These are phyloP conservation scores for Bombus breviceps DNA, from an alignment of 1,140 invertebrate species.

Conservation along the genomic window DNA sequence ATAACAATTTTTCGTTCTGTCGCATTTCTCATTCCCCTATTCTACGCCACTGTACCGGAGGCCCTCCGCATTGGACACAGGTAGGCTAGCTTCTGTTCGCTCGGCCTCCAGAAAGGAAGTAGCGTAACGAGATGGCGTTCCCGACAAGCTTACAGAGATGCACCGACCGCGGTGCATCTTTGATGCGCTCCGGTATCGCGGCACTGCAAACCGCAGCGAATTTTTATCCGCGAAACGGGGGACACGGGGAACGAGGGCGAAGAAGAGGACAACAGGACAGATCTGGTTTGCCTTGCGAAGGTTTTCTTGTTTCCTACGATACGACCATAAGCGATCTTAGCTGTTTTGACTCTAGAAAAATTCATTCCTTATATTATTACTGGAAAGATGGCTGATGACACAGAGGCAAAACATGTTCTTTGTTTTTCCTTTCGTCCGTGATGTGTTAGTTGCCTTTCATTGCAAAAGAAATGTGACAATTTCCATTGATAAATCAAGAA, in stretches of 20 bases:
- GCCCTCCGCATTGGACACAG: neutral
- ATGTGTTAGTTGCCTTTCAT: neutral
- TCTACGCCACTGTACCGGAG: constrained; percentile 28
- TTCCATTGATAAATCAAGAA: neutral
- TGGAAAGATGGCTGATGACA: too few species aligned
- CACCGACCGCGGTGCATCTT: constrained; percentile 60
- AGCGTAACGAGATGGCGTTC: constrained; percentile 69
- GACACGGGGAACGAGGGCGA: neutral
- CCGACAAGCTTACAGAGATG: constrained; percentile 28
- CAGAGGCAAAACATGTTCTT: too few species aligned
- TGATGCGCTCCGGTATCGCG: constrained; percentile 66
- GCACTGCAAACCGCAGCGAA: constrained; percentile 68
- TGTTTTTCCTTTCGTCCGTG: too few species aligned
- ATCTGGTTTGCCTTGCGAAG: constrained; percentile 78
- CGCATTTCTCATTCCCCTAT: neutral
- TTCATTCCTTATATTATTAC: too few species aligned
- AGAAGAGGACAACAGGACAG: constrained; percentile 1
- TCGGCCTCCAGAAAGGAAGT: constrained; percentile 69
- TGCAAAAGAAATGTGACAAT: neutral
- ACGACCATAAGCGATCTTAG: neutral
- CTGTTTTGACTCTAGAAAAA: too few species aligned
- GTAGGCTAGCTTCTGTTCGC: constrained; percentile 43
- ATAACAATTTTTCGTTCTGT: neutral
- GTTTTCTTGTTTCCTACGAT: constrained; percentile 71
- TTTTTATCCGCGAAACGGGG: constrained; percentile 48